phyloP scores from a whole-genome alignment of 2,797 vertebrate species.

The Ispidina picta region DNA sequence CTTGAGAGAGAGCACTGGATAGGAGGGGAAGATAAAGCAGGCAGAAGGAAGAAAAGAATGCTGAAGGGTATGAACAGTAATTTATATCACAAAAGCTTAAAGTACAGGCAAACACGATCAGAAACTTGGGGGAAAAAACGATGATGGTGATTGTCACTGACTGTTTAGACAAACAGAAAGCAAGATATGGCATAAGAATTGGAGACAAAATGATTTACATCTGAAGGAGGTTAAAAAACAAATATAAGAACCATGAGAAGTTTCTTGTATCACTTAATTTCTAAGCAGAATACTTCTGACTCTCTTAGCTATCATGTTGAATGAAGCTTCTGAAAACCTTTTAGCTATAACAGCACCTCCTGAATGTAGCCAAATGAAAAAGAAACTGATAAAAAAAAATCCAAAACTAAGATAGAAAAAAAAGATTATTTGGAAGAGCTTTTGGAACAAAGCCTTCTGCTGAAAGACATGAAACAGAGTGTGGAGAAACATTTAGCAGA shows the following conservation, averaged over 20 bases:
- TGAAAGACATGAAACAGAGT: background rate
- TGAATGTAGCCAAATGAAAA: background rate
- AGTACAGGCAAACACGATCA: background rate
- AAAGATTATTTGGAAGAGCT: background rate
- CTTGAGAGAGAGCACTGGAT: background rate
- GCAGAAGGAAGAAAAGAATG: background rate
- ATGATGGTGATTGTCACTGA: background rate
- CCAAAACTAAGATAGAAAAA: background rate
- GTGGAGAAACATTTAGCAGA: background rate
- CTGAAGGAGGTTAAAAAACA: background rate
- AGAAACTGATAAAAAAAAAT: background rate
- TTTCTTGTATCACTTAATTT: background rate
- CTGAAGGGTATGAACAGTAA: background rate
- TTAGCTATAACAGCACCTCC: background rate
- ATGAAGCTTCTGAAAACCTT: background rate
- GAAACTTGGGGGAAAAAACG: background rate
- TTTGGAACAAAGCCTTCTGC: background rate
- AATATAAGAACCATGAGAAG: accelerated
- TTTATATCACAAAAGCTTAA: background rate
- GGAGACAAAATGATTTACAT: background rate
- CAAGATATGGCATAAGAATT: background rate
- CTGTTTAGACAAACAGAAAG: background rate
- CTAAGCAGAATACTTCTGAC: background rate
- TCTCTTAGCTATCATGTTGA: background rate
- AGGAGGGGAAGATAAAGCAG: background rate